These are phyloP conservation scores for Panurus biarmicus DNA, from an alignment of 2,113 vertebrate species.

Conservation along the genomic window DNA sequence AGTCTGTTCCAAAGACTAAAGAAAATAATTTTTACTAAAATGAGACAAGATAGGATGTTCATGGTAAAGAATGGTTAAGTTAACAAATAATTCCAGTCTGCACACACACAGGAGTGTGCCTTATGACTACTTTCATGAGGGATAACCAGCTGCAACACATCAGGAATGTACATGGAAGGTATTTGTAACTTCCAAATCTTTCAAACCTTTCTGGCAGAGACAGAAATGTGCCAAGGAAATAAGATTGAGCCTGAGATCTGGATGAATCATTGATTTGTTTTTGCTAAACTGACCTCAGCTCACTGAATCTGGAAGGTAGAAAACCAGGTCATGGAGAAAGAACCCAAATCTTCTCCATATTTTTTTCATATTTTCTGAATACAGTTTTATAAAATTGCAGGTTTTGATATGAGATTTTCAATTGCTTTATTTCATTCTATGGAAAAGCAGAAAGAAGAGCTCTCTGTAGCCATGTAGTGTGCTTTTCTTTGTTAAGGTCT, in stretches of 20 bases:
- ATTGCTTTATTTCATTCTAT: background rate
- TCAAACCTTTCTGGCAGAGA: background rate
- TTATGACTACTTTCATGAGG: no score
- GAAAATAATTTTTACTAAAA: no score
- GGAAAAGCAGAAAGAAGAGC: background rate
- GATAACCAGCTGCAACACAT: no score
- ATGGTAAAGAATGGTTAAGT: no score
- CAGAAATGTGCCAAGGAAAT: background rate
- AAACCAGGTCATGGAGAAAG: background rate
- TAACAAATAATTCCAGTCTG: no score
- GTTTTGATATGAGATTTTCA: background rate
- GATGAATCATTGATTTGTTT: background rate
- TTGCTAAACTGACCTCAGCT: background rate
- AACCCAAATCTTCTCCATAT: rapidly evolving
- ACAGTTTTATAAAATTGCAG: background rate
- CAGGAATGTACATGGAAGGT: no score
- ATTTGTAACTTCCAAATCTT: background rate
- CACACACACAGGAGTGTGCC: no score
- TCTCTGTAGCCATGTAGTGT: background rate
- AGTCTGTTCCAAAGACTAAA: no score
- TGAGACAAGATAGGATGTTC: no score
- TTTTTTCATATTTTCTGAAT: background rate
- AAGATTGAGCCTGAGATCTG: background rate
- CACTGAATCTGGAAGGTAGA: background rate
- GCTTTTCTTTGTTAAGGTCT: background rate